Base-by-base conservation (phyloP, 2,888 invertebrate genomes). In the Ormyrus pomaceus region DNA sequence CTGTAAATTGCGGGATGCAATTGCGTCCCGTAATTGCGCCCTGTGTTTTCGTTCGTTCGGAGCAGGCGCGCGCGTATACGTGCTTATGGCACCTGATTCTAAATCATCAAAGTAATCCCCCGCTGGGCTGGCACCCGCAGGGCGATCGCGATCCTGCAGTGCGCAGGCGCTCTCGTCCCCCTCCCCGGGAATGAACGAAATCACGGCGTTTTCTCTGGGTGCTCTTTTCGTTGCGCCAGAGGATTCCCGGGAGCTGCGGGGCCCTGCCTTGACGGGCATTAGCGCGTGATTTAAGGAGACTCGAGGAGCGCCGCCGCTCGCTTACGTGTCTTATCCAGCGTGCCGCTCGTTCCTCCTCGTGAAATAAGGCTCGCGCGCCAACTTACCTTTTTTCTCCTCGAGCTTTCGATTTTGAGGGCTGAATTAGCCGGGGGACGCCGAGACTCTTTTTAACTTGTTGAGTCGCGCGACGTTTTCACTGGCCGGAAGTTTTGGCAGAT, bases 1-100 rank as follows among this genome's bases (percentile, higher is more conserved):
- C 61, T 46, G 77, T 62, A 69, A 80, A 77, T 82, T 80, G 70
- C 77, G 13, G 73, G 77, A 71, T 70, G 70, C 73, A 79, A 79
- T 79, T 80, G 75, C 75, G 55, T 50, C 55, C 51, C 66, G 80
- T 80, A 80, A 82, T 82, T 80, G 75, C 80, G 75, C 77, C 80
- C 70, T 75, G 82, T 78, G 80, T 80, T 79, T 76, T 78, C 51
- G 55, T 7, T 48, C 48, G 53, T 53, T 11, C 46, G 11, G 1
- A 34, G 34, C 34, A 10, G 10, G 13, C 34, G 13, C 11, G 65
- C n/a, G 61, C 45, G 7, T 13, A 11, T 46, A 56, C 64, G 79
- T 68, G 82, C 62, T 61, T 58, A 59, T 51, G 69, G 62, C 66
- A 55, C 59, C 55, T 48, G 58, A 13, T 34, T 70, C 76, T 82